Evolutionary conservation across 2,888 invertebrate genomes (phyloP), one percentile per base, ranked within the genome.

Genomic region (Heteromyza rotundicornis): DNA sequence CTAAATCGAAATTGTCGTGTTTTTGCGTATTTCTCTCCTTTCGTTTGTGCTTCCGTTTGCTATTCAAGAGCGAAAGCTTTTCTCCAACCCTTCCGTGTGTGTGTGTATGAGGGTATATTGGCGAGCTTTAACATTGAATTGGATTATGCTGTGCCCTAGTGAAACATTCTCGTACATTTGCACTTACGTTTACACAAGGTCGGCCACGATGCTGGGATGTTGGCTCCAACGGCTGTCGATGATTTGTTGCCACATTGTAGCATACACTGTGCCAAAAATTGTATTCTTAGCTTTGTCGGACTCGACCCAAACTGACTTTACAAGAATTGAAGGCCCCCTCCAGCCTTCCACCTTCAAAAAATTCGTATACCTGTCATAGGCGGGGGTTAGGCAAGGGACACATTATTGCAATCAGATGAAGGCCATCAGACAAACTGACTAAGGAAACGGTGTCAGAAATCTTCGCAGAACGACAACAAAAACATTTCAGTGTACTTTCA

Each of bases 191-290:
- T 51, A 57, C 50, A 50, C 67, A 65, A 67, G 67, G 63, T 65
- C 65, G 64, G 52, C 47, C 50, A 61, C 36, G 32, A 51, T 32
- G 57, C 40, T 57, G 24, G 58, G 7, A n/a, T 19, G 19, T 54
- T 24, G 20, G 17, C 60, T 62, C 60, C 57, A 57, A 52, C 66
- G 62, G 60, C 56, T 64, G 64, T 65, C 67, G 24, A 66, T 67
- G 64, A 67, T 65, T 69, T 65, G 66, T 61, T 66, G 58, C 57
- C 64, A 64, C 36, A n/a, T 32, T 53, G 60, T 52, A 40, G n/a
- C n/a, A n/a, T n/a, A n/a, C n/a, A n/a, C n/a, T n/a, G n/a, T n/a
- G n/a, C n/a, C n/a, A n/a, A n/a, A n/a, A n/a, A n/a, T n/a, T n/a
- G n/a, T n/a, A n/a, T n/a, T n/a, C n/a, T n/a, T n/a, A n/a, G n/a